Evolutionary conservation across 2,797 vertebrate species (phyloP), one percentile per base, ranked within the genome.

Genomic region (Siniperca scherzeri): DNA sequence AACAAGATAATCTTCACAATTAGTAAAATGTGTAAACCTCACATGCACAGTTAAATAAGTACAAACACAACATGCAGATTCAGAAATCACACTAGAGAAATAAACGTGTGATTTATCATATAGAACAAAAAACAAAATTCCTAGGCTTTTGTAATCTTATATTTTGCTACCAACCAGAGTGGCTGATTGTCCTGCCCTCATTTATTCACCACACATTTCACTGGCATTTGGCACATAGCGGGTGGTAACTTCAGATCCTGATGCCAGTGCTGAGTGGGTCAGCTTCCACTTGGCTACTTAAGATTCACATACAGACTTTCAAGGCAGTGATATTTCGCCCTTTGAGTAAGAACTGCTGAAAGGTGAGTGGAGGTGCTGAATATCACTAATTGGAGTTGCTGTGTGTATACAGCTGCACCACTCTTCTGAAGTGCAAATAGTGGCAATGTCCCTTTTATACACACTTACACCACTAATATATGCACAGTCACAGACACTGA

Each of bases 361-460:
- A 77, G 66, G 46, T 64, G 78, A 83, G 59, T 13, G 69, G 25
- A 38, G 78, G 57, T 81, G 75, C 72, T 76, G 50, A 64, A n/a
- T 13, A 52, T 72, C 10, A 27, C 27, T n/a, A 13, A 59, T 19
- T 52, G 38, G 65, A 56, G 14, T 48, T 44, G 46, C 9, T 40
- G 56, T 88, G 80, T 89, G 89, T 87, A 48, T 82, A 81, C 87
- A 92, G 90, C 87, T 92, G 90, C 48, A 81, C 59, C 38, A 50
- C 60, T 30, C 30, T 30, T 30, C 30, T 30, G 30, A 30, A 30
- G 91, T 89, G 88, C 87, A 94, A 95, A 94, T 88, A 91, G 78
- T 73, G 73, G 16, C 70, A 59, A 73, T 73, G 56, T 81, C 80
- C 62, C 30, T 72, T 81, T 75, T 42, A 82, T 16, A 82, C 30